Base-by-base conservation (phyloP, 2,113 vertebrate genomes). In the Noctilio leporinus region DNA sequence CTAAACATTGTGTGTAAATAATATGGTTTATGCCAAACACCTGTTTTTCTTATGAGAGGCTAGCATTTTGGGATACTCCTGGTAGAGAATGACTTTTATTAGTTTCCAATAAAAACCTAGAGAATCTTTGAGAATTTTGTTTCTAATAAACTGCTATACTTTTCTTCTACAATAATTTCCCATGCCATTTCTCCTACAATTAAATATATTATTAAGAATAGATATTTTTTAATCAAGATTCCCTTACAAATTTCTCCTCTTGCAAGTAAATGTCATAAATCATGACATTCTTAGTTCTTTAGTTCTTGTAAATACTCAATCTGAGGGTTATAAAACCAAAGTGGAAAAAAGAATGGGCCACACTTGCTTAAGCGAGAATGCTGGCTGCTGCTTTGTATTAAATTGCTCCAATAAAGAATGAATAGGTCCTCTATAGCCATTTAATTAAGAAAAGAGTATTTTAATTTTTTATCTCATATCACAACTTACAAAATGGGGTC, bases 381-480 rank as follows among this genome's bases (percentile, higher is more conserved):
- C 17, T 86, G 73, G 20, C 6, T 77, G 30, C 22, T 92, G 89
- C 80, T 92, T 92, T 81, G 53, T 81, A 90, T 93, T 94, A 95
- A 93, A 97, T 95, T 69, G 81, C n/a, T 49, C 40, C 80, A 94
- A n/a, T 92, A 96, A 94, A 94, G 89, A 92, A 90, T 73, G 49
- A 94, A 95, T 85, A 82, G 95, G 57, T 40, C 88, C 47, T 94
- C 96, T 59, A 82, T 45, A 96, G 64, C 89, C 78, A 94, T 92
- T 97, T 97, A 97, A 96, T 97, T 97, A 96, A 69, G n/a, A 77
- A 91, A 89, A 92, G 65, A 76, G 22, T 75, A 92, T 89, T 97
- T 96, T 96, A 94, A 51, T 96, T 96, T 96, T 96, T 93, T 95
- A 87, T 92, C 49, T 85, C 57, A 90, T 92, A 96, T 93, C 89